Evolutionary conservation across 2,797 vertebrate species (phyloP).

Genomic region (Eulemur rubriventer): DNA sequence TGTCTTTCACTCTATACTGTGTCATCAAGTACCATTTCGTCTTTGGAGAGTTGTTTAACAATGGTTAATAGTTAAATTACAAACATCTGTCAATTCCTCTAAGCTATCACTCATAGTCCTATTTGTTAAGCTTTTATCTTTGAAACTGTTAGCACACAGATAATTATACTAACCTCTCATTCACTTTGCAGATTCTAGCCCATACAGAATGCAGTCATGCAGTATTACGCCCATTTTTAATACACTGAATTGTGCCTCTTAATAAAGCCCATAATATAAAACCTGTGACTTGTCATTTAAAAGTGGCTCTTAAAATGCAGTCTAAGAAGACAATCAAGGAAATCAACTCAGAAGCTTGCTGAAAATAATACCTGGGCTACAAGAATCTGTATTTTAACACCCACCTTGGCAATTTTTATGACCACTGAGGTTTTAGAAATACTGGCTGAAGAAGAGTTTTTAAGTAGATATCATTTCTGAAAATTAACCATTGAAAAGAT

Average conservation of each 20-base stretch:
- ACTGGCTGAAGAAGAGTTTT: neutral
- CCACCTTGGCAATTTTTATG: neutral
- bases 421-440: conserved; percentile 22
- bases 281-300: neutral
- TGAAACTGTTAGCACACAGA: neutral
- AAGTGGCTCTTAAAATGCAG: neutral
- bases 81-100: neutral
- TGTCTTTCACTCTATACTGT: neutral
- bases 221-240: neutral
- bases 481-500: conserved; percentile 41
- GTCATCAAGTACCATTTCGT: neutral
- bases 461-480: neutral
- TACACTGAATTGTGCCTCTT: neutral
- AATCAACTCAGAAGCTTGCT: neutral
- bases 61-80: neutral
- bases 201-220: neutral
- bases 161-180: neutral
- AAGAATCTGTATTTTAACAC: neutral
- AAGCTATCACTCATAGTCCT: neutral
- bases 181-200: neutral
- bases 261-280: conserved; percentile 21
- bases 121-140: neutral
- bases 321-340: neutral
- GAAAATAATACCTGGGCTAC: neutral
- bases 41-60: neutral